Base-by-base conservation (phyloP, 2,113 vertebrate species). In the Rostratula benghalensis region DNA sequence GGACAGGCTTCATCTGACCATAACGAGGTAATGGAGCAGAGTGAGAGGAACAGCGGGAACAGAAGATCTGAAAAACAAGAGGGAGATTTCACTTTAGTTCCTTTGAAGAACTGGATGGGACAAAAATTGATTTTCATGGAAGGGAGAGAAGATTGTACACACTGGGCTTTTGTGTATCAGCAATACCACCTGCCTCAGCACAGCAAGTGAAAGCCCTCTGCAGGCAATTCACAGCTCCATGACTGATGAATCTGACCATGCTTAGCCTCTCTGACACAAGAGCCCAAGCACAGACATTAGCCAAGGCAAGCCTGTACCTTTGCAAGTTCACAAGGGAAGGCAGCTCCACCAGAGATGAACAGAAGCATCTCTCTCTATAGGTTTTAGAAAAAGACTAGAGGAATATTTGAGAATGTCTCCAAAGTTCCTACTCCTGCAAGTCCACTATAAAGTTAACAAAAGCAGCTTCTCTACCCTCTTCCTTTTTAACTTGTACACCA, bases 41-140 rank as follows among this genome's bases (percentile, higher is more conserved):
- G 94, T 99, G 99, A 31, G 99, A 98, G 31, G 99, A 99, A 96
- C 99, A 99, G 94, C 99, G 99, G 27, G 99, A 99, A 96, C 99
- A 99, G 98, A 99, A 99, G 98, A 99, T 99, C 99, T 99, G 98
- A 88, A 98, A 97, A 89, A 92, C 24, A 90, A 85, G 57, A 95
- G 41, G 21, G 30, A 78, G 53, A 88, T 61, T 27, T 69, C 71
- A 56, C 28, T 82, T 96, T 25, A 91, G 73, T 14, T 94, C 67
- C 53, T 75, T 25, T 35, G 28, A 81, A 73, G 50, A 63, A 51
- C 37, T 33, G 6, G 30, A 35, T 22, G 24, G 25, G n/a, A 73
- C 35, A 76, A 92, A 92, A 78, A 64, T 0, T 73, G 21, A 37
- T 57, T 60, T 89, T 61, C 57, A 78, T 45, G 25, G 18, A 31